Conservation (phyloP, 2,113 vertebrate species). For the Muntiacus reevesi region DNA sequence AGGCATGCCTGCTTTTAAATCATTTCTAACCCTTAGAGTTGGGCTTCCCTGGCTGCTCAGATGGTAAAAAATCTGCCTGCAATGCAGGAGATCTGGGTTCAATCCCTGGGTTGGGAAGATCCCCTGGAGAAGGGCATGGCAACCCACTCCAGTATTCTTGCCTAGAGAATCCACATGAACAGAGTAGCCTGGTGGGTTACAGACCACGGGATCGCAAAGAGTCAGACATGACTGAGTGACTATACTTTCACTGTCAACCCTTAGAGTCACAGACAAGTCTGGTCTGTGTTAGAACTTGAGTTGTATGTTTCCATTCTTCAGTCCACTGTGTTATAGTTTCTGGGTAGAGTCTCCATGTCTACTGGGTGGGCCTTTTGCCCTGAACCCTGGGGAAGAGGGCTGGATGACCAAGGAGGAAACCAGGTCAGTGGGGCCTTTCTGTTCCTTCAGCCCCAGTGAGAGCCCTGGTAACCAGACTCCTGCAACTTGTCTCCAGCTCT, state of each 20-base stretch:
- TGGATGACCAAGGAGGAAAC: neutral
- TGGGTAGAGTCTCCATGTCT: neutral
- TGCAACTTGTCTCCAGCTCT: neutral
- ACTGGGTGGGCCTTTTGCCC: neutral
- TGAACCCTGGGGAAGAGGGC: neutral
- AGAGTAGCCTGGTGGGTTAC: neutral
- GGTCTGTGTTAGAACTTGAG: neutral
- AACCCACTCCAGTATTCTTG: neutral
- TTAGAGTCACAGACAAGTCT: neutral
- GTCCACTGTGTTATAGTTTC: neutral
- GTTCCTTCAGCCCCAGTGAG: neutral
- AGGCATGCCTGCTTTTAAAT: slow-evolving; percentile 18
- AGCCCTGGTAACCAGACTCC: neutral
- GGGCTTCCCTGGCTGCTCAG: neutral
- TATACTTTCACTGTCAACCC: neutral
- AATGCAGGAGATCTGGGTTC: neutral
- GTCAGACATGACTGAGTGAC: neutral
- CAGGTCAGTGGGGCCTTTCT: neutral
- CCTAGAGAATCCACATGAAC: neutral
- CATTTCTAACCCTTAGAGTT: neutral
- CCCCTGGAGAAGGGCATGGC: neutral
- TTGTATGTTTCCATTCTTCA: neutral
- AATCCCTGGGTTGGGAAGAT: neutral
- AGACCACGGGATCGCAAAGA: neutral
- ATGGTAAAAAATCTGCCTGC: neutral